These are phyloP conservation scores for Protobothrops mucrosquamatus DNA, from an alignment of 2,113 vertebrate genomes.

Conservation along the genomic window DNA sequence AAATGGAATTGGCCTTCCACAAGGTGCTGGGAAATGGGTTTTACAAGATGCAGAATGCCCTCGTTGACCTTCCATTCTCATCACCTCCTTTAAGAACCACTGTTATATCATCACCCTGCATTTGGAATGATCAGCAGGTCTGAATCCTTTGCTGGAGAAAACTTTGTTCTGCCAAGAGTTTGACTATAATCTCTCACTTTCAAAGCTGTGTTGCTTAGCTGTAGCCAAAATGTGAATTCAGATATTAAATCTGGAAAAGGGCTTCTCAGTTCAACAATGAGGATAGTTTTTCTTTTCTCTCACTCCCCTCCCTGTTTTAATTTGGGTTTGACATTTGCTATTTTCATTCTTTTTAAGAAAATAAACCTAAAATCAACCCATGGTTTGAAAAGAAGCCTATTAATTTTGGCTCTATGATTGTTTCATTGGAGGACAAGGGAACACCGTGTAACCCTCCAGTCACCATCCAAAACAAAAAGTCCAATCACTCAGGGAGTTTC, in stretches of 20 bases:
- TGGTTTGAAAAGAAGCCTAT: conserved; percentile 57
- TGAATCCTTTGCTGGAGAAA: not conserved
- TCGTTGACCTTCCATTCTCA: not conserved
- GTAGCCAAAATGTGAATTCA: conserved; percentile 40
- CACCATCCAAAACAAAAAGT: conserved; percentile 57
- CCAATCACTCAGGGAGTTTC: conserved; percentile 58
- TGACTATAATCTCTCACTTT: conserved; percentile 33
- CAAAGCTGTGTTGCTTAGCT: conserved; percentile 48
- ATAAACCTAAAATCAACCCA: conserved; percentile 63
- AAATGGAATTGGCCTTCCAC: not conserved
- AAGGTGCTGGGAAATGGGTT: not conserved
- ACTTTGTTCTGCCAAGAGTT: not conserved
- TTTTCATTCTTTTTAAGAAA: conserved; percentile 19
- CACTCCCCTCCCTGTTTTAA: conserved; percentile 35
- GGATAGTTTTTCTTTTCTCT: conserved; percentile 13
- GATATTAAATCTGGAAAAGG: conserved; percentile 51
- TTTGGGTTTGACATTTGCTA: conserved; percentile 21
- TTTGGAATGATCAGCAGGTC: not conserved
- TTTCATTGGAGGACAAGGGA: conserved; percentile 60
- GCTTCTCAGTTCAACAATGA: conserved; percentile 6
- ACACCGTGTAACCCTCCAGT: conserved; percentile 62
- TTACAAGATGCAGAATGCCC: not conserved
- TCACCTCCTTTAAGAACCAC: not conserved
- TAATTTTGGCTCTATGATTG: conserved; percentile 58
- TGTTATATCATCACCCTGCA: not conserved